Conservation (phyloP, 1,140 invertebrate species). For the Magallana angulata region DNA sequence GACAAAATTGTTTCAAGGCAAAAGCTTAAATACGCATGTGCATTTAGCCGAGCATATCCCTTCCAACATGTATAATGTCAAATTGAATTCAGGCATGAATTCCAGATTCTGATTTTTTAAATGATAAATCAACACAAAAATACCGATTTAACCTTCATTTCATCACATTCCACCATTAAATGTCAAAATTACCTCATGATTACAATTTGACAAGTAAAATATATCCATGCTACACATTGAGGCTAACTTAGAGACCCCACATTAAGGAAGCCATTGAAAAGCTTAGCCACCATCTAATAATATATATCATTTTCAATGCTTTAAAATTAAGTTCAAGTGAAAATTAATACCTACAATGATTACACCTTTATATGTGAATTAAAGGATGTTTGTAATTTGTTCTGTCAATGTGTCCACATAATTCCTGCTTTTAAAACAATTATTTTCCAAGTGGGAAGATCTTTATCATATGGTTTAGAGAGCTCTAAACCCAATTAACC, state of each 20-base stretch:
- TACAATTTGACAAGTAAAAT: neutral
- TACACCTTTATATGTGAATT: neutral
- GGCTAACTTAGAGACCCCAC: neutral
- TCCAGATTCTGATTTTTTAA: neutral
- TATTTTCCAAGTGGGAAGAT: too few relatives aligned
- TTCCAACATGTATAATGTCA: neutral
- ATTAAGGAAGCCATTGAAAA: neutral
- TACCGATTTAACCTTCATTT: conserved; percentile 5
- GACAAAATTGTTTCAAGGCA: too few relatives aligned
- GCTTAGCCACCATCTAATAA: too few relatives aligned
- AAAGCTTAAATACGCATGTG: neutral
- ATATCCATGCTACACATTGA: neutral
- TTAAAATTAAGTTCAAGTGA: neutral
- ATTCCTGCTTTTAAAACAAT: too few relatives aligned
- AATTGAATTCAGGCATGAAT: conserved; percentile 11
- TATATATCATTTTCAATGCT: too few relatives aligned
- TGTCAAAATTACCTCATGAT: conserved; percentile 26
- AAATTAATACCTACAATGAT: neutral
- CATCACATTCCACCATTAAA: conserved; percentile 12
- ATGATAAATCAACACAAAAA: conserved; percentile 19
- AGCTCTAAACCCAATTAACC: too few relatives aligned
- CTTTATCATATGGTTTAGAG: too few relatives aligned
- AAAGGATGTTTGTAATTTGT: too few relatives aligned
- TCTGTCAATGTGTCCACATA: too few relatives aligned
- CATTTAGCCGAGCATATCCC: neutral